phyloP scores from a whole-genome alignment of 2,113 vertebrate species.

The Neopipo cinnamomea region DNA sequence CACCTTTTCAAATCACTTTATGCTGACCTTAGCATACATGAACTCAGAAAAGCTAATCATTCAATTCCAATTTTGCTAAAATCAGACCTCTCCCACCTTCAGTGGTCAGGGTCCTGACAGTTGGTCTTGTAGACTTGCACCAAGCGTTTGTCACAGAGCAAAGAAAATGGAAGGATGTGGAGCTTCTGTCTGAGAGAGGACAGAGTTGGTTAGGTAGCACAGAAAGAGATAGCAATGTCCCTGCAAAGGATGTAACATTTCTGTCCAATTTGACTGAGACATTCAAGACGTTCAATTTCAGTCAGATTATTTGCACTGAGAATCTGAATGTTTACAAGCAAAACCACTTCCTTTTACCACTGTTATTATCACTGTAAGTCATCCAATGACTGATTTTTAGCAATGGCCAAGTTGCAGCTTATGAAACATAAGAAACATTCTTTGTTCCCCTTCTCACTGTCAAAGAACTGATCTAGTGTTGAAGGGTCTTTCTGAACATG shows the following conservation, averaged over 20 bases:
- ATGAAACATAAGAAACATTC: not conserved
- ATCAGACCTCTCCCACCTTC: not conserved
- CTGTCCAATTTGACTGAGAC: not conserved
- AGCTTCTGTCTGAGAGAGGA: not conserved
- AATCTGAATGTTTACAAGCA: not conserved
- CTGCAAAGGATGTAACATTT: not conserved
- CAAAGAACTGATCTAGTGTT: not conserved
- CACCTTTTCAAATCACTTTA: not conserved
- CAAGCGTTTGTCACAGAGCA: not conserved
- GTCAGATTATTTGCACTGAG: not conserved
- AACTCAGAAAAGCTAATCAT: not conserved
- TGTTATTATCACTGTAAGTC: not conserved
- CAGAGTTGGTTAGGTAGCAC: fast-evolving
- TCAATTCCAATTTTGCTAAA: not conserved
- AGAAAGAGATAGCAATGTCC: not conserved
- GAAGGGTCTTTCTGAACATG: not conserved
- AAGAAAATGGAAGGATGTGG: not conserved
- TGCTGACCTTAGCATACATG: not conserved
- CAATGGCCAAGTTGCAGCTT: not conserved
- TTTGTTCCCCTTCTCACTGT: not conserved
- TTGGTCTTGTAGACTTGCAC: not conserved
- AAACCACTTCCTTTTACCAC: not conserved
- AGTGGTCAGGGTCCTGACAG: not conserved
- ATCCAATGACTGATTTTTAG: not conserved
- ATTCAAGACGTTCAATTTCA: not conserved